phyloP scores from a whole-genome alignment of 2,888 invertebrate species.

The Polymixis flavicincta region DNA sequence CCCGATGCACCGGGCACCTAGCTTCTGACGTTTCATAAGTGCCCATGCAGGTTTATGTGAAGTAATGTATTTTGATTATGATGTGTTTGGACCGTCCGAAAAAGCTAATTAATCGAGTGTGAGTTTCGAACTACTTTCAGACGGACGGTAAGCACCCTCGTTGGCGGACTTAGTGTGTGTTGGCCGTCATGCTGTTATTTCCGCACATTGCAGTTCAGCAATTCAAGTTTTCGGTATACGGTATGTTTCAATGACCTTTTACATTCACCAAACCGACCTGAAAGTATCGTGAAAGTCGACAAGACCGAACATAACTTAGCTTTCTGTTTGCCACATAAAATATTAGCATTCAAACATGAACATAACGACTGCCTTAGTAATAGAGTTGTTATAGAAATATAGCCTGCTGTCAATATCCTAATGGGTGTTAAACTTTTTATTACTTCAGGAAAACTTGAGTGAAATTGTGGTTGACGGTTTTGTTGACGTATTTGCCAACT shows the following conservation, averaged over 20 bases:
- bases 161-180: too few species aligned
- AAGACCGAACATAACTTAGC: conserved; percentile 51
- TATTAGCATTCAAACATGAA: conserved; percentile 61
- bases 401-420: conserved; percentile 5
- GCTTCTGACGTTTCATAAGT: too few species aligned
- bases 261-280: conserved; percentile 60
- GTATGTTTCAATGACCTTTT: conserved; percentile 44
- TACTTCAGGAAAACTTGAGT: conserved; percentile 15
- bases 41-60: too few species aligned
- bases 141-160: too few species aligned
- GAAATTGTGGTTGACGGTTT: neutral
- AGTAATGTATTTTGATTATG: too few species aligned
- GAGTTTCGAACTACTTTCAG: too few species aligned
- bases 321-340: conserved; percentile 72
- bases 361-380: conserved; percentile 35
- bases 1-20: too few species aligned
- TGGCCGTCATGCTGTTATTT: conserved; percentile 26
- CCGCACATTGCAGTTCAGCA: conserved; percentile 45
- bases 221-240: conserved; percentile 18
- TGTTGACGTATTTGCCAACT: neutral
- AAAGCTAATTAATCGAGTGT: too few species aligned
- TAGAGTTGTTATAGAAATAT: conserved; percentile 31
- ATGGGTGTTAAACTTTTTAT: conserved; percentile 4
- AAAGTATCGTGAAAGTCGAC: conserved; percentile 75
- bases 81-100: too few species aligned